Evolutionary conservation across 2,113 vertebrate species (phyloP), one percentile per base, ranked within the genome.

Genomic region (Hymenochirus boettgeri): DNA sequence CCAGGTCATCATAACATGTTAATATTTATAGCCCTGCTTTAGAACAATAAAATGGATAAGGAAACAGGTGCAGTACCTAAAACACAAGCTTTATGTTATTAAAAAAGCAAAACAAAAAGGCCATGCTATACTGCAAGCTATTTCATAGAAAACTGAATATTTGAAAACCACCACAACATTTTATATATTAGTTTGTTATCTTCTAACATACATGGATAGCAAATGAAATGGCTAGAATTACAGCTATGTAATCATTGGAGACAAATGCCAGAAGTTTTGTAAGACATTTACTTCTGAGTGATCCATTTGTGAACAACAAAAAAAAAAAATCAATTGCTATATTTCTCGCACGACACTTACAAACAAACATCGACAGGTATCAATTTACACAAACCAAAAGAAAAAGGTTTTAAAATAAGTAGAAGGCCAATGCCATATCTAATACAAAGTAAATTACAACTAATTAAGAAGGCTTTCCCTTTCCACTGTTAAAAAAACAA

Each of bases 171-270:
- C n/a, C n/a, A n/a, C n/a, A n/a, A n/a, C n/a, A n/a, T n/a, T n/a
- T n/a, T n/a, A n/a, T n/a, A n/a, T n/a, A n/a, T n/a, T n/a, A n/a
- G n/a, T n/a, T n/a, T n/a, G n/a, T n/a, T n/a, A n/a, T n/a, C n/a
- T n/a, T n/a, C n/a, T n/a, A n/a, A n/a, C n/a, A n/a, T n/a, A n/a
- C n/a, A n/a, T n/a, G n/a, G n/a, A n/a, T n/a, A n/a, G n/a, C n/a
- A n/a, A n/a, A n/a, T n/a, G n/a, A n/a, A n/a, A n/a, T n/a, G n/a
- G 77, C 82, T 77, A 86, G 87, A 87, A 86, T 85, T 86, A 90
- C 84, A 87, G 73, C 3, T 69, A 86, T 84, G 83, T 85, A 83
- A 84, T 83, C 75, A 86, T 83, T 86, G 82, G 78, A 69, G 74
- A 84, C 74, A 88, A 81, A 83, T 83, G 86, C 82, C 86, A 87